Evolutionary conservation across 1,140 invertebrate species (phyloP).

Genomic region (Campodea augens): DNA sequence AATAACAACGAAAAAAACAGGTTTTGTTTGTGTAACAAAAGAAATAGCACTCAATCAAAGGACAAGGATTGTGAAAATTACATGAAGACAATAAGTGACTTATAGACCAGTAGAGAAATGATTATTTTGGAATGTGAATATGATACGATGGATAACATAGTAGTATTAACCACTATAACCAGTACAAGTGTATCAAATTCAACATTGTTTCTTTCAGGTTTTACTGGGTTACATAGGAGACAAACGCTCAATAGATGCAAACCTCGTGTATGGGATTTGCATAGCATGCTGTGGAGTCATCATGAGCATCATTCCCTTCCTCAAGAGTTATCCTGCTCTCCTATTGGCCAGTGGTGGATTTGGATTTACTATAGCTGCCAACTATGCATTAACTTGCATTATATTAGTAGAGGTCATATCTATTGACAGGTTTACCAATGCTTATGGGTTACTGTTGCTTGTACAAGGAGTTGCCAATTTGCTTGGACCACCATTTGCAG

Average conservation of each 20-base stretch:
- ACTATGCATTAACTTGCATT: constrained; percentile 67
- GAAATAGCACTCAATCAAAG: too few relatives aligned
- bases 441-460: constrained; percentile 66
- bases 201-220: constrained; percentile 46
- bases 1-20: too few relatives aligned
- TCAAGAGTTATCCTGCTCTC: constrained; percentile 37
- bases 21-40: too few relatives aligned
- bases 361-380: constrained; percentile 67
- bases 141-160: too few relatives aligned
- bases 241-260: constrained; percentile 47
- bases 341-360: constrained; percentile 46
- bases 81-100: too few relatives aligned
- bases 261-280: constrained; percentile 52
- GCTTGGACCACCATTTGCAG: constrained; percentile 67
- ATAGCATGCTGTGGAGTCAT: constrained; percentile 54
- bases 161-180: too few relatives aligned
- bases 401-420: constrained; percentile 69
- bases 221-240: constrained; percentile 73
- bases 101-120: too few relatives aligned
- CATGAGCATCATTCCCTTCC: constrained; percentile 46
- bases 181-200: too few relatives aligned
- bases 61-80: too few relatives aligned
- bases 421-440: constrained; percentile 70
- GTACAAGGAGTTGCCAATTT: constrained; percentile 77
- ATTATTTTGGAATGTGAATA: too few relatives aligned